Conservation (phyloP, 2,888 invertebrate genomes). For the Hedychridium roseum region DNA sequence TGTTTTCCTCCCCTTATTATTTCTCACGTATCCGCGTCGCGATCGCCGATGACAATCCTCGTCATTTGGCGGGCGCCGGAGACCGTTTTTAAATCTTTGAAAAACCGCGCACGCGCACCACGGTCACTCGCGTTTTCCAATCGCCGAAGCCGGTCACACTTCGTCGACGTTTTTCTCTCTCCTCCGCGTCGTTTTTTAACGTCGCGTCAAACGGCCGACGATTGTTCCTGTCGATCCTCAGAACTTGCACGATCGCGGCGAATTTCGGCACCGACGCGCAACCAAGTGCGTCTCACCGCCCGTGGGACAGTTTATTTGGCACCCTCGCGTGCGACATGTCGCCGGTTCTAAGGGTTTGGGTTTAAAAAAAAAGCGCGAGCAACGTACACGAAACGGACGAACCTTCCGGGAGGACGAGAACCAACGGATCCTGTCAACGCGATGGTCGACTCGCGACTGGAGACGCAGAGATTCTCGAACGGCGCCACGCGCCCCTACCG, state of each 20-base stretch:
- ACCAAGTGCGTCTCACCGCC: neutral
- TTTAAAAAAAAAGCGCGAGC: conserved; percentile 4
- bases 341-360: neutral
- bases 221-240: too few species aligned
- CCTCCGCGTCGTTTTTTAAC: too few species aligned
- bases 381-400: neutral
- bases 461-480: conserved; percentile 49
- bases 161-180: too few species aligned
- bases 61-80: too few species aligned
- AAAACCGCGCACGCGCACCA: too few species aligned
- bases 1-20: too few species aligned
- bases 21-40: too few species aligned
- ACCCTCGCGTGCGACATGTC: neutral
- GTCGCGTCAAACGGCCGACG: too few species aligned
- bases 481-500: conserved; percentile 60
- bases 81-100: too few species aligned
- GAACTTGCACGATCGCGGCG: neutral
- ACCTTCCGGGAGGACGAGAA: neutral
- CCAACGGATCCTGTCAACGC: conserved; percentile 37
- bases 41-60: too few species aligned
- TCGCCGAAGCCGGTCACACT: too few species aligned
- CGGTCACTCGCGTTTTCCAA: too few species aligned
- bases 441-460: conserved; percentile 60
- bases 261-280: neutral
- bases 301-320: neutral